phyloP scores from a whole-genome alignment of 23 tunicate genomes.

The Halocynthia aurantium region DNA sequence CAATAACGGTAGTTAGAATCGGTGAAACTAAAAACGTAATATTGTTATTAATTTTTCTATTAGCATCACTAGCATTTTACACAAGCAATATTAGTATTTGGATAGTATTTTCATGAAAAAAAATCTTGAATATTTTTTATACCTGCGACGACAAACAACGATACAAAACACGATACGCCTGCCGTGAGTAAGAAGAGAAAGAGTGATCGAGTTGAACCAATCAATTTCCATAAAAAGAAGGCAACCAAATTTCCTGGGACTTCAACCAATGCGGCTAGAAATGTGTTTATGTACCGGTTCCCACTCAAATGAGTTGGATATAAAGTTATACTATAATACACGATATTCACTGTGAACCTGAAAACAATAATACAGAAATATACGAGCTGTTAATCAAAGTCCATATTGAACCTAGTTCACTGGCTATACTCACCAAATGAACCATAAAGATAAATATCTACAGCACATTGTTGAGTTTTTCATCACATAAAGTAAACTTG shows the following conservation, averaged over 20 bases:
- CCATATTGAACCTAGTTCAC: no score
- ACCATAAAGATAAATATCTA: neutral
- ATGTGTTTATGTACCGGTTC: slow-evolving; percentile 5
- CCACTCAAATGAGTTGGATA: slow-evolving; percentile 16
- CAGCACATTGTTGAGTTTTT: slow-evolving; percentile 1
- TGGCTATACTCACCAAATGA: neutral
- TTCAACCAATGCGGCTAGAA: neutral
- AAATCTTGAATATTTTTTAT: no score
- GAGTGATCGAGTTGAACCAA: neutral
- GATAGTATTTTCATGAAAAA: no score
- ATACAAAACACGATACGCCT: neutral
- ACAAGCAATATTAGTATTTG: no score
- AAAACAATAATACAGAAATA: no score
- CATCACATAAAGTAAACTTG: neutral
- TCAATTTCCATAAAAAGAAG: neutral
- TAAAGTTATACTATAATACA: slow-evolving; percentile 3
- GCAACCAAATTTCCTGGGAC: neutral
- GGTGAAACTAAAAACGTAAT: no score
- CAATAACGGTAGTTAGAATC: no score
- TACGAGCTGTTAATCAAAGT: no score
- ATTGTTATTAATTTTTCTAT: no score
- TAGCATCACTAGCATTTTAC: no score
- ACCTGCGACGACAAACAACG: neutral
- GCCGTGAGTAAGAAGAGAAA: neutral
- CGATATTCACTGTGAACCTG: neutral